phyloP scores from a whole-genome alignment of 1,140 invertebrate genomes.

The Brachionus rotundiformis region DNA sequence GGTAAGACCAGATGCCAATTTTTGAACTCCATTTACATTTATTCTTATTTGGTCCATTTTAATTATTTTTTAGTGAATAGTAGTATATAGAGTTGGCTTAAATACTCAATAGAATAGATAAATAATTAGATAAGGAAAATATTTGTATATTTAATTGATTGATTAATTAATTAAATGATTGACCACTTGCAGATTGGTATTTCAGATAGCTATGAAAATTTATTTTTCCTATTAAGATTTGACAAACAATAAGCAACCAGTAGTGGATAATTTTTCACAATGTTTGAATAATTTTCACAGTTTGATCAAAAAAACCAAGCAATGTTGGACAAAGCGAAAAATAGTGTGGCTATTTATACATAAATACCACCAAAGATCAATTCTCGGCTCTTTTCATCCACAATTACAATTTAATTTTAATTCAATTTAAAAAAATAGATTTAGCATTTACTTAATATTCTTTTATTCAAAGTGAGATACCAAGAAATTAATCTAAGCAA shows the following conservation, averaged over 20 bases:
- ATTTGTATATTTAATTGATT: background rate
- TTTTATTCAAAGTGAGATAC: background rate
- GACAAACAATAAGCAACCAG: background rate
- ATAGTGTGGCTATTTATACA: background rate
- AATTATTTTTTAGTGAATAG: background rate
- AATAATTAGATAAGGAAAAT: background rate
- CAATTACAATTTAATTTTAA: background rate
- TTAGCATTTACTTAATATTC: background rate
- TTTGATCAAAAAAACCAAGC: background rate
- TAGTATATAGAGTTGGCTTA: background rate
- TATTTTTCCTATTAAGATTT: background rate
- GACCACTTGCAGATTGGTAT: background rate
- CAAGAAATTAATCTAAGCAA: background rate
- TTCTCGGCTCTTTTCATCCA: background rate
- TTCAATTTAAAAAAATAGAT: background rate
- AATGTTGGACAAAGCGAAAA: background rate
- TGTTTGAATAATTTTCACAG: background rate
- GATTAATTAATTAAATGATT: slow-evolving; percentile 3
- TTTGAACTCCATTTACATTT: slow-evolving; percentile 35
- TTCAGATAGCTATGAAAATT: background rate
- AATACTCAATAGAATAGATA: background rate
- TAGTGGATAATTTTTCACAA: background rate
- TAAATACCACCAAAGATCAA: background rate
- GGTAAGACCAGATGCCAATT: slow-evolving; percentile 29
- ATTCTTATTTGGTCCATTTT: slow-evolving; percentile 37